Base-by-base conservation (phyloP, 2,113 vertebrate species). In the Panthera leo region DNA sequence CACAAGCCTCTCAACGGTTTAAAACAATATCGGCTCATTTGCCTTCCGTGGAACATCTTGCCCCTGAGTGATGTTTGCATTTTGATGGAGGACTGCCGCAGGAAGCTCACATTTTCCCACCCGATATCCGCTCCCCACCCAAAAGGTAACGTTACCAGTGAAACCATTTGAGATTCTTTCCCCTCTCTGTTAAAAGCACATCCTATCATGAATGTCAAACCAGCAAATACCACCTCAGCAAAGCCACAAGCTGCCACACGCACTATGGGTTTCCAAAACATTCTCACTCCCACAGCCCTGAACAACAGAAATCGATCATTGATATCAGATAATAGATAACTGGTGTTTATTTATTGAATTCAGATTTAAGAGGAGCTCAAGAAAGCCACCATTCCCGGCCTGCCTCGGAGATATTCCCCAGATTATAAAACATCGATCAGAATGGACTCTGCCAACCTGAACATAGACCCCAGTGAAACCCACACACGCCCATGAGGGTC, bases 281-380 rank as follows among this genome's bases (percentile, higher is more conserved):
- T 23, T 75, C 51, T 79, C 23, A 39, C 53, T 42, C 23, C 45
- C 58, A 29, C 16, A 75, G 42, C 48, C 51, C 53, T 63, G 18
- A 31, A 70, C 4, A n/a, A 42, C 2, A 75, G 34, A 34, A 70
- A 68, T 51, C 42, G 9, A 65, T 78, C 27, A 9, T 5, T 29
- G 42, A 48, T 42, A 18, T 9, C 27, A 48, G 7, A 9, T 31
- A 48, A 78, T 48, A 78, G 42, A 48, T 45, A 21, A 51, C 0
- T 58, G 42, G 7, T n/a, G 27, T 80, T 36, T 83, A 87, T 42
- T 91, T 95, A 63, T 16, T 89, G 63, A 91, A 58, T 86, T 42
- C n/a, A 67, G 27, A 36, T 45, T 55, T 68, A 23, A 88, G 78
- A 45, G 25, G 42, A 94, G 31, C 51, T 70, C 95, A 95, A 51